Percentiles rank a stretch among this genome's conserved stretches.
Evolutionary conservation across 2,113 vertebrate genomes (phyloP).

Genomic region (Globicephala melas): DNA sequence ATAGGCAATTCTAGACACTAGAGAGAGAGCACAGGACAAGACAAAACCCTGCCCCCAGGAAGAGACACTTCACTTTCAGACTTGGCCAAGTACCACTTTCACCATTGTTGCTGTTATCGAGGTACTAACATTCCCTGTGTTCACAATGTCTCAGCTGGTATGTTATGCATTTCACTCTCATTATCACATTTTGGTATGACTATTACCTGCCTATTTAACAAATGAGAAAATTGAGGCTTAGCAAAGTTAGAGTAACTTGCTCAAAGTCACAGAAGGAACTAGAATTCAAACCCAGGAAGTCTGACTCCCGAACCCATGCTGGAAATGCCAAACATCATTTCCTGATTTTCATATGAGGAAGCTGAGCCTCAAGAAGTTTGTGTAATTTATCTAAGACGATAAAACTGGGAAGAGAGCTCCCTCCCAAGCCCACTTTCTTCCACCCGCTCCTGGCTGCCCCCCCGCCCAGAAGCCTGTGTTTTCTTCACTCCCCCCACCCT

Average conservation of each 20-base stretch:
- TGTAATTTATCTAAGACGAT: not conserved
- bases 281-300: not conserved
- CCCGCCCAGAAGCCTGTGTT: not conserved
- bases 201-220: not conserved
- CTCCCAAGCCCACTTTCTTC: not conserved
- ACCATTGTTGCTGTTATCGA: rapidly evolving
- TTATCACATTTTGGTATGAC: rapidly evolving
- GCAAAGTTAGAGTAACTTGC: not conserved
- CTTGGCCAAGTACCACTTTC: not conserved
- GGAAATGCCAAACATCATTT: not conserved
- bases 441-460: not conserved
- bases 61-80: not conserved
- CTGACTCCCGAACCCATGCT: not conserved
- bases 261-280: not conserved
- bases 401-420: not conserved
- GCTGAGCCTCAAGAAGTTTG: not conserved
- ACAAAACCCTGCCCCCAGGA: not conserved
- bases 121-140: not conserved
- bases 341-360: not conserved
- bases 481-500: not conserved
- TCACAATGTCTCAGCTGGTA: not conserved
- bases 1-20: not conserved
- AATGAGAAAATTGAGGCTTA: not conserved
- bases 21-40: not conserved
- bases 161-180: rapidly evolving